Evolutionary conservation across 2,888 invertebrate species (phyloP).

Genomic region (Ophion costatus): DNA sequence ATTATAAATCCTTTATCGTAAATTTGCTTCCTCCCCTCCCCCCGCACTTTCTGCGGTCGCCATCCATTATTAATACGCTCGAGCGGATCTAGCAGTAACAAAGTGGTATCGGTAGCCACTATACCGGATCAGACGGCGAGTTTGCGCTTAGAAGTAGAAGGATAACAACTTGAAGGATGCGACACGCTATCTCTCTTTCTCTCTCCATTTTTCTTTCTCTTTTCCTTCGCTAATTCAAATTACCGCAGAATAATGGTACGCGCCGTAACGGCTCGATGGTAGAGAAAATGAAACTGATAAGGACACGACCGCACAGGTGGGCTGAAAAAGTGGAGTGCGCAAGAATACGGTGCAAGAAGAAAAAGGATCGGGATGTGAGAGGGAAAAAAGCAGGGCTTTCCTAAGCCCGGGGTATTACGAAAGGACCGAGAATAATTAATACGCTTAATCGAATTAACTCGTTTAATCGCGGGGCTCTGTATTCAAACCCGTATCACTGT

Average conservation of each 20-base stretch:
- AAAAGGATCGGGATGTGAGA: background rate
- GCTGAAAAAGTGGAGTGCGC: conserved; percentile 7
- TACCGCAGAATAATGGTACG: conserved; percentile 55
- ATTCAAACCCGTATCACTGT: conserved; percentile 50
- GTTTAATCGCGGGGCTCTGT: background rate
- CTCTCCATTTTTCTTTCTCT: background rate
- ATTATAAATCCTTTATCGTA: conserved; percentile 1
- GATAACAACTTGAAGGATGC: conserved; percentile 27
- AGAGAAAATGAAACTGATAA: conserved; percentile 63
- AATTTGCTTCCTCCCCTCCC: conserved; percentile 17
- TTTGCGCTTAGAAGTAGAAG: conserved; percentile 22
- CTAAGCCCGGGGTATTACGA: conserved; percentile 7
- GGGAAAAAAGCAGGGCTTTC: conserved; percentile 1
- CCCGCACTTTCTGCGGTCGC: conserved; percentile 26
- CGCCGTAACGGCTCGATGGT: conserved; percentile 46
- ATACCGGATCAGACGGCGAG: background rate
- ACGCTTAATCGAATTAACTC: conserved; percentile 32
- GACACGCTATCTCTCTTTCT: conserved; percentile 30
- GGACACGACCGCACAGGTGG: conserved; percentile 21
- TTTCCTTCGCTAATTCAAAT: conserved; percentile 59
- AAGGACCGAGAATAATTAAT: conserved; percentile 43
- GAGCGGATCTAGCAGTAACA: conserved; percentile 57
- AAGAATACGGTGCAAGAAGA: conserved; percentile 8
- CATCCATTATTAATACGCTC: conserved; percentile 61
- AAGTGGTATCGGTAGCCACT: conserved; percentile 44